Percentiles rank a stretch among this genome's conserved stretches.
Conservation (phyloP, 2,888 invertebrate species). For the Agrotis segetum region DNA sequence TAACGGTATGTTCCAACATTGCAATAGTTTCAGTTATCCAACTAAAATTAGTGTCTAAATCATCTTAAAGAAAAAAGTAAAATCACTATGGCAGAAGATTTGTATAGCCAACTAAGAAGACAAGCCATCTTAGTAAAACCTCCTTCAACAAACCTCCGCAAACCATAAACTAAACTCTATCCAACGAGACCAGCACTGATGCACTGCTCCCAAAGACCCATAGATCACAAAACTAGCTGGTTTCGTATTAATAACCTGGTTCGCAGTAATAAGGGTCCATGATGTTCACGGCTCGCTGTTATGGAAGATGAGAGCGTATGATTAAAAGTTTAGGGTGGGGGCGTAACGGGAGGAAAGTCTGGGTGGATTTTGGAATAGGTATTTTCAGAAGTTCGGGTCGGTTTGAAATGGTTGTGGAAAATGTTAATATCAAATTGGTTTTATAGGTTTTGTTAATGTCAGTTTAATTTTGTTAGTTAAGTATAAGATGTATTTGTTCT, state of each 20-base stretch:
- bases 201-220: constrained; percentile 8
- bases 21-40: not conserved
- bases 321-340: constrained; percentile 71
- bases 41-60: not conserved
- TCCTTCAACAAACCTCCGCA: not conserved
- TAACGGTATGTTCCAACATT: not conserved
- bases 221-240: constrained; percentile 46
- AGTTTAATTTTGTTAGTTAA: no score
- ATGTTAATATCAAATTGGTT: no score
- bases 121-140: not conserved
- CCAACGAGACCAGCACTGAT: constrained; percentile 26
- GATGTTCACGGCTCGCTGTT: constrained; percentile 77
- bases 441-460: no score
- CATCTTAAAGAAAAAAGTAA: no score
- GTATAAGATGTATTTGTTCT: no score
- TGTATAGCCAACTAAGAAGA: no score
- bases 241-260: constrained; percentile 77
- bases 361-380: not conserved
- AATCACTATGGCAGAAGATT: not conserved
- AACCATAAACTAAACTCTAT: constrained; percentile 13
- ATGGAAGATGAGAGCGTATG: constrained; percentile 67
- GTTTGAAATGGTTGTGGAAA: not conserved
- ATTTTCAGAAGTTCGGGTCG: not conserved
- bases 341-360: constrained; percentile 62
- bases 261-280: constrained; percentile 82